Conservation (phyloP, 2,888 invertebrate species). For the Eretmocerus hayati region DNA sequence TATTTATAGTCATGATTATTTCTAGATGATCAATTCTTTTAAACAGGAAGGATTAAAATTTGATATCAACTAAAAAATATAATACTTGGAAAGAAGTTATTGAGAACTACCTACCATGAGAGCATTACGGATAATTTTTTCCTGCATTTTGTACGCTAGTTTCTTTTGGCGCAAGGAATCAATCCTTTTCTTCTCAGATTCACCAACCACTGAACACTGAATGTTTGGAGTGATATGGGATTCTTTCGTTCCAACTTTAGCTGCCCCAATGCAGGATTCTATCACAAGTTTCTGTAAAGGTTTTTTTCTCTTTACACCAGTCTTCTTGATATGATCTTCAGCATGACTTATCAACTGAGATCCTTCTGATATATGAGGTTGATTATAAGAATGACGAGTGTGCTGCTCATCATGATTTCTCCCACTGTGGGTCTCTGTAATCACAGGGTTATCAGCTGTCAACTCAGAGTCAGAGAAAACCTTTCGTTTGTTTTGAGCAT, state of each 20-base stretch:
- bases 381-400: no score
- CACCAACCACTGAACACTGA: conserved; percentile 1
- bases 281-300: not conserved
- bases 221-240: not conserved
- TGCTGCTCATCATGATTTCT: not conserved
- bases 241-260: not conserved
- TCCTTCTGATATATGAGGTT: no score
- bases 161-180: conserved; percentile 61
- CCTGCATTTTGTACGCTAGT: conserved; percentile 58
- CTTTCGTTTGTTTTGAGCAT: conserved; percentile 1
- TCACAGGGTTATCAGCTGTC: not conserved
- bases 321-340: no score
- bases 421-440: not conserved
- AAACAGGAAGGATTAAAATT: no score
- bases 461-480: conserved; percentile 8
- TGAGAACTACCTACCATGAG: conserved; percentile 58
- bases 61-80: no score
- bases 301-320: not conserved
- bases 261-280: no score
- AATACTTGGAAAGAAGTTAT: not conserved
- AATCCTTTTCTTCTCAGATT: conserved; percentile 51
- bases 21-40: no score
- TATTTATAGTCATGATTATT: no score
- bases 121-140: conserved; percentile 59
- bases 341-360: no score